Evolutionary conservation across 2,113 vertebrate species (phyloP).

Genomic region (Zosterops lateralis): DNA sequence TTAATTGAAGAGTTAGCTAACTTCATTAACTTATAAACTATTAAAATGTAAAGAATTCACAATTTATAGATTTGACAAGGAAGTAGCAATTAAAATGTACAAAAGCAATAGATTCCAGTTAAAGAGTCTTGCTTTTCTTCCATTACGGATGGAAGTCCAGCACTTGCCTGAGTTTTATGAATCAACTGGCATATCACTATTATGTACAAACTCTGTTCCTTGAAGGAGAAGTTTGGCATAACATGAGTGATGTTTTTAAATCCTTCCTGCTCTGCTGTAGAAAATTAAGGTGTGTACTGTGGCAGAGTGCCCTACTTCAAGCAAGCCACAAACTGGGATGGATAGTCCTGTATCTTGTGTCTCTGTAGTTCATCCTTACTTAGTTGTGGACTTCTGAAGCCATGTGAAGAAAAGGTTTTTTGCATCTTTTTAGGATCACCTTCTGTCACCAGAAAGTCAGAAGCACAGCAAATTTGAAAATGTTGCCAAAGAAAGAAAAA

Average conservation of each 20-base stretch:
- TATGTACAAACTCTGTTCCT: constrained; percentile 41
- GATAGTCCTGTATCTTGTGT: constrained; percentile 60
- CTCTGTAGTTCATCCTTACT: constrained; percentile 28
- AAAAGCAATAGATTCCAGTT: not conserved
- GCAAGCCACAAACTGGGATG: not conserved
- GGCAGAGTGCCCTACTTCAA: constrained; percentile 41
- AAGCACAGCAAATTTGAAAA: constrained; percentile 40
- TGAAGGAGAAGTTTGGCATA: constrained; percentile 61
- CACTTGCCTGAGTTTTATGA: constrained; percentile 15
- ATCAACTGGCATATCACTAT: constrained; percentile 33
- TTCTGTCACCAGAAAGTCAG: not conserved
- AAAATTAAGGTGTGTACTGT: constrained; percentile 44
- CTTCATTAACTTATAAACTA: not conserved
- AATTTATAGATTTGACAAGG: not conserved
- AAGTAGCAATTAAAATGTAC: not conserved
- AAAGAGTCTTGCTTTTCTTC: not conserved
- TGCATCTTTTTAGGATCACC: constrained; percentile 9
- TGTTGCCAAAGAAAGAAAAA: constrained; percentile 30
- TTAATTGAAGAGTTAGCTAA: not conserved
- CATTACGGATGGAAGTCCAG: constrained; percentile 34
- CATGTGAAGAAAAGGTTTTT: constrained; percentile 48
- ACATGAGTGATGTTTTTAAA: constrained; percentile 67
- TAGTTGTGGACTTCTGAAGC: constrained; percentile 65
- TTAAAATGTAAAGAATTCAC: not conserved
- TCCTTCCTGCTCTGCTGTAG: constrained; percentile 60